Evolutionary conservation across 2,888 invertebrate genomes (phyloP).

Genomic region (Cremastobaeus sp.): DNA sequence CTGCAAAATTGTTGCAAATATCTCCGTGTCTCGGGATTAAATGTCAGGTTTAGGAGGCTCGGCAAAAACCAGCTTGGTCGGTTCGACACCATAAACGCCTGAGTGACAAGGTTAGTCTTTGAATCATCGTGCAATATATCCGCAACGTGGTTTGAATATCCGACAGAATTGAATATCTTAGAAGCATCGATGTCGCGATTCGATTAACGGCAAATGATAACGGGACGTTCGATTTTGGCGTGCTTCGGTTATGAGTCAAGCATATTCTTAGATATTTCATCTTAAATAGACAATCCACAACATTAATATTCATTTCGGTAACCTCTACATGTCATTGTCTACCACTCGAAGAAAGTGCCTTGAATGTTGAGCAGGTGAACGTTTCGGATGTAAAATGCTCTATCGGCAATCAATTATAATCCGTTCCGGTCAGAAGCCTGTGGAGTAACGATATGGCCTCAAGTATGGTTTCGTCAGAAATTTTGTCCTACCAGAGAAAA

Average conservation of each 20-base stretch:
- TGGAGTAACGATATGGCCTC: too few relatives aligned
- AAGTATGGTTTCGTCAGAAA: too few relatives aligned
- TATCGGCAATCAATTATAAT: too few relatives aligned
- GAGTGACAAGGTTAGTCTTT: slow-evolving; percentile 51
- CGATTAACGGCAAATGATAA: slow-evolving; percentile 62
- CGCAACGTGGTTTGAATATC: slow-evolving; percentile 60
- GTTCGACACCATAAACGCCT: slow-evolving; percentile 30
- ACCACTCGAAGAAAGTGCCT: too few relatives aligned
- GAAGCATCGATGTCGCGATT: slow-evolving; percentile 33
- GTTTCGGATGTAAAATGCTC: too few relatives aligned
- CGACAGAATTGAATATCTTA: slow-evolving; percentile 42
- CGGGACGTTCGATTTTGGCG: slow-evolving; percentile 59
- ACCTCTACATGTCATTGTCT: too few relatives aligned
- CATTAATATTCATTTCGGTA: slow-evolving; percentile 1
- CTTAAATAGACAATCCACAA: not conserved
- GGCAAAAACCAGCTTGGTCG: slow-evolving; percentile 51
- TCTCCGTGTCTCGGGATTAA: slow-evolving; percentile 34
- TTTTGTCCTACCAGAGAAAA: too few relatives aligned
- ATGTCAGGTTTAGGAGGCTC: slow-evolving; percentile 41
- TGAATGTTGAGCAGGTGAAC: too few relatives aligned
- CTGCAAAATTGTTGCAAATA: slow-evolving; percentile 7
- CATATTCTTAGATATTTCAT: slow-evolving; percentile 26
- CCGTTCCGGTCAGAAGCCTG: too few relatives aligned
- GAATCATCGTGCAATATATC: slow-evolving; percentile 43
- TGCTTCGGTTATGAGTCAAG: slow-evolving; percentile 38